These are phyloP conservation scores for Empidonax alnorum DNA, from an alignment of 2,113 vertebrate genomes.

Conservation along the genomic window DNA sequence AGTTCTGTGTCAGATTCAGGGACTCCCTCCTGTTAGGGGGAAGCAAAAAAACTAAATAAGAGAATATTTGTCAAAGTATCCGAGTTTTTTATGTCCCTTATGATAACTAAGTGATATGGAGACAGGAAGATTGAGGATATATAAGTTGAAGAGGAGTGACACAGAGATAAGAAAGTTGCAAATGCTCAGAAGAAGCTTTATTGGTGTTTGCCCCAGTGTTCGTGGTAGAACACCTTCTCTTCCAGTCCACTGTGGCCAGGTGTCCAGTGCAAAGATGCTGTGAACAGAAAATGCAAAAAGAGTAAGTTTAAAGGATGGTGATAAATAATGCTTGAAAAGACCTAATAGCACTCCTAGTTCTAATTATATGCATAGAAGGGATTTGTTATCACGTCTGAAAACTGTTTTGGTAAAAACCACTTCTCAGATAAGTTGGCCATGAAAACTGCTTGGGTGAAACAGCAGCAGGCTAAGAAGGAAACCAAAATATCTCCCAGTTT, in stretches of 20 bases:
- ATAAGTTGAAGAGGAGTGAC: background rate
- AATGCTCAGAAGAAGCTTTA: background rate
- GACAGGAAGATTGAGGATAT: background rate
- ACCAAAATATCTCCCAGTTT: background rate
- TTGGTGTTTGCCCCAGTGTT: background rate
- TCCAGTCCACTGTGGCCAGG: background rate
- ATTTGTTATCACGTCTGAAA: background rate
- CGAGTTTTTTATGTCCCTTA: background rate
- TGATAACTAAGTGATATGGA: background rate
- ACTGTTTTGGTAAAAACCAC: background rate
- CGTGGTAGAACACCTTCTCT: background rate
- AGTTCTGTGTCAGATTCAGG: background rate
- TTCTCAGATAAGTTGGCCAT: background rate
- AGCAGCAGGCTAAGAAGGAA: background rate
- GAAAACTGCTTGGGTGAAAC: background rate
- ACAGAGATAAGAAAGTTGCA: background rate
- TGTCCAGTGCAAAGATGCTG: background rate
- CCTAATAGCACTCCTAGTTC: background rate
- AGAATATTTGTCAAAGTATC: background rate
- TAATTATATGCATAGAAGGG: background rate
- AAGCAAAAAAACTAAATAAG: background rate
- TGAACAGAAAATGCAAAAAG: background rate
- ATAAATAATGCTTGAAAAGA: background rate
- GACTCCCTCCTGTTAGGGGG: background rate
- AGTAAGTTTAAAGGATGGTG: background rate